phyloP scores from a whole-genome alignment of 2,888 invertebrate species.

The Spodoptera littoralis region DNA sequence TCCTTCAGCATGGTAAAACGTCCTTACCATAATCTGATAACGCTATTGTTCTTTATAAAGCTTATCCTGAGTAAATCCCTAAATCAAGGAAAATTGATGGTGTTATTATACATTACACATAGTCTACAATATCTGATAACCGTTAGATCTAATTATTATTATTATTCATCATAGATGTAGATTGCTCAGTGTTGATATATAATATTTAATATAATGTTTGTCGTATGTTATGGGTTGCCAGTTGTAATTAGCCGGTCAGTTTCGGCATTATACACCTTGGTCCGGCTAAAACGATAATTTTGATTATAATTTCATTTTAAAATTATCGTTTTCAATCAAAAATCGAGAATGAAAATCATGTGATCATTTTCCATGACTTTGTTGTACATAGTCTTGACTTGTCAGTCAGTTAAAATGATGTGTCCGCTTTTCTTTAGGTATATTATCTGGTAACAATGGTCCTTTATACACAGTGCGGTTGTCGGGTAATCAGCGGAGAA shows the following conservation, averaged over 20 bases:
- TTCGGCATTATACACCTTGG: conserved; percentile 32
- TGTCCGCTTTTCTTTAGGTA: conserved; percentile 26
- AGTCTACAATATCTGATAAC: conserved; percentile 10
- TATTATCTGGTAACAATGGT: conserved; percentile 28
- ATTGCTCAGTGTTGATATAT: conserved; percentile 29
- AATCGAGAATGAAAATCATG: neutral
- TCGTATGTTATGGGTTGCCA: conserved; percentile 25
- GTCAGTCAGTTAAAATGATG: conserved; percentile 14
- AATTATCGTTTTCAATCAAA: neutral
- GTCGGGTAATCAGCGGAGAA: too few species aligned
- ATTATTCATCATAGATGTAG: conserved; percentile 23
- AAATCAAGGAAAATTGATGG: too few species aligned
- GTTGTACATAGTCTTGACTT: neutral
- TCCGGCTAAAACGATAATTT: conserved; percentile 16
- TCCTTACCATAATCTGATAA: too few species aligned
- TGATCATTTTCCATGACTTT: conserved; percentile 22
- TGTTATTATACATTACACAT: neutral
- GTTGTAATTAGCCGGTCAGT: conserved; percentile 33
- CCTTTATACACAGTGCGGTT: too few species aligned
- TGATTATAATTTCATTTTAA: neutral
- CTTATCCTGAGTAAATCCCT: too few species aligned
- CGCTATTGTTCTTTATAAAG: too few species aligned
- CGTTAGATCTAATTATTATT: conserved; percentile 4
- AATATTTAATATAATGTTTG: conserved; percentile 21
- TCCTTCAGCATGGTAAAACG: too few species aligned